Base-by-base conservation (phyloP, 2,888 invertebrate species). In the Agrenia bidenticulata region DNA sequence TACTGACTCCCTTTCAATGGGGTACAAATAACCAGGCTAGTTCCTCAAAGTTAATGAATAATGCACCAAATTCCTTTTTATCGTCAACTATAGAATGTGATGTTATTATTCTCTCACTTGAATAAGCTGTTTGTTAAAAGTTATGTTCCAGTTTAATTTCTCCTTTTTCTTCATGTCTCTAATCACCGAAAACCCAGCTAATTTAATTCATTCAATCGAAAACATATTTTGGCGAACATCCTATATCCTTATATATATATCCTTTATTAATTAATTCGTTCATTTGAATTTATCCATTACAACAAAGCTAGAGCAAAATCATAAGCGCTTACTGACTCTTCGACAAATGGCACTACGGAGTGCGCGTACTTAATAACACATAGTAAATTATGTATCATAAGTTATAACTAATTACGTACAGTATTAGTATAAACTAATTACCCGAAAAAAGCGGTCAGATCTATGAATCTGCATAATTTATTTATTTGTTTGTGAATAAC, bases 261-360 rank as follows among this genome's bases (percentile, higher is more conserved):
- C 19, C 19, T 17, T 45, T 45, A 15, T 45, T 45, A 9, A 45
- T 45, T 45, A 5, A 45, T 11, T 45, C 19, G 15, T 17, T 45
- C 19, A 45, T 19, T 45, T 45, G 45, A 45, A 45, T 32, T 32
- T 5, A 45, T 45, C 15, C 45, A 45, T 45, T 45, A 45, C 45
- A 15, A 19, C 32, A 45, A 45, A 45, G 15, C 45, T 45, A 45
- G 45, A 45, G n/a, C 45, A 45, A 45, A 45, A 19, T 19, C 15
- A 39, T 45, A 45, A 45, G 45, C 45, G 45, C 19, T 45, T 45
- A 45, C 45, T 45, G 45, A 45, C 45, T 45, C 19, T 45, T 45
- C 15, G 15, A 17, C 5, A 45, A 15, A 15, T 39, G 7, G 7
- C 45, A 45, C 39, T 17, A 32, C 32, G 45, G 9, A 45, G 9